Conservation (phyloP, 1,140 invertebrate genomes). For the Euwallacea similis region DNA sequence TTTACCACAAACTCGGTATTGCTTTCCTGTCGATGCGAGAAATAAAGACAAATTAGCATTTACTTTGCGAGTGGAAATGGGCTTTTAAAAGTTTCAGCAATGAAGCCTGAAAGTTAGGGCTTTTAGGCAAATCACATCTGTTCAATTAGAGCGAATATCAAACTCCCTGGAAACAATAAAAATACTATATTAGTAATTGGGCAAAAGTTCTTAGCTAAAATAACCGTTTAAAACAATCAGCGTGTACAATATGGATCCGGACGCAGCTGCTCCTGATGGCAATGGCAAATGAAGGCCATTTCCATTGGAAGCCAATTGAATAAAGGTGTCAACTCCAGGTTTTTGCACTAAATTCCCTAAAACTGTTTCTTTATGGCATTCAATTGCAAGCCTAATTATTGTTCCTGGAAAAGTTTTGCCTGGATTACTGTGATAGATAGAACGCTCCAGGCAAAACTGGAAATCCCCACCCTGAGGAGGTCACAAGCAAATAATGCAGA, state of each 20-base stretch:
- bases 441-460: no score
- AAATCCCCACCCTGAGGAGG: no score
- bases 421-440: no score
- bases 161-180: constrained; percentile 8
- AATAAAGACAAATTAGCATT: no score
- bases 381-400: constrained; percentile 2
- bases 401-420: not conserved
- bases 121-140: not conserved
- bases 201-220: constrained; percentile 28
- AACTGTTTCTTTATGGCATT: constrained; percentile 1
- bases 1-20: no score
- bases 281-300: constrained; percentile 12
- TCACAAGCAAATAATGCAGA: constrained; percentile 11
- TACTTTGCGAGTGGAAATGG: no score
- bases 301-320: constrained; percentile 16
- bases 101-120: no score
- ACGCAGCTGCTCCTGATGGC: constrained; percentile 24
- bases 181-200: constrained; percentile 24
- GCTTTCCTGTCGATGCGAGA: no score
- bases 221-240: constrained; percentile 27
- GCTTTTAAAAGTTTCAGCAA: no score
- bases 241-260: constrained; percentile 29
- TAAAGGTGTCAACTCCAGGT: constrained; percentile 31
- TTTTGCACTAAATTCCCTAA: constrained; percentile 13
- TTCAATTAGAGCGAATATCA: constrained; percentile 1